These are phyloP conservation scores for Oncorhynchus gorbuscha DNA, from an alignment of 2,113 vertebrate genomes.

Conservation along the genomic window DNA sequence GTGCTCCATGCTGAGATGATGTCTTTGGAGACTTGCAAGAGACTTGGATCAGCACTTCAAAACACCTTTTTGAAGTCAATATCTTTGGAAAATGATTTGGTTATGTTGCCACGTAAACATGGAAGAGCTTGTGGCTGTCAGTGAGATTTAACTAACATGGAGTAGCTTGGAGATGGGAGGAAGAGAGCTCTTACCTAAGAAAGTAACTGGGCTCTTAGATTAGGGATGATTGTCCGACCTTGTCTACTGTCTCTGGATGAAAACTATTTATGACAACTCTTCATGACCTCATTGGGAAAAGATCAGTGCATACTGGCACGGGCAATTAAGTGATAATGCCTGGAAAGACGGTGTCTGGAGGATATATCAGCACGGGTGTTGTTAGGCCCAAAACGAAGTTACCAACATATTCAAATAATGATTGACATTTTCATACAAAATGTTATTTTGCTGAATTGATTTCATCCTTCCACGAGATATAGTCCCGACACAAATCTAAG, in stretches of 20 bases:
- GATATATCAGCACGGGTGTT: no score
- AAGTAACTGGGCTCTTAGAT: slow-evolving; percentile 1
- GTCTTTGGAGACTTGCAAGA: slow-evolving; percentile 19
- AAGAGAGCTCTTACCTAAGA: neutral
- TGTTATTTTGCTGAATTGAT: no score
- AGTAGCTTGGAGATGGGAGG: neutral
- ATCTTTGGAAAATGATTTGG: slow-evolving; percentile 3
- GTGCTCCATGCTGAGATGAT: slow-evolving; percentile 38
- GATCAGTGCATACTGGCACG: slow-evolving; percentile 21
- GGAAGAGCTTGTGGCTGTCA: neutral
- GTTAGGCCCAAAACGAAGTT: no score
- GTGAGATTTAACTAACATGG: neutral
- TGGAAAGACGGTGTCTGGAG: no score
- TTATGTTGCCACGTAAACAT: slow-evolving; percentile 14
- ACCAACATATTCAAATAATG: no score
- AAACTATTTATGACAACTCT: slow-evolving; percentile 8
- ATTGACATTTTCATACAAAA: no score
- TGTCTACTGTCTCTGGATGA: slow-evolving; percentile 14
- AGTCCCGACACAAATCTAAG: no score
- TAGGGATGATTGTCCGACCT: slow-evolving; percentile 35
- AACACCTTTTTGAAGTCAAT: slow-evolving; percentile 37
- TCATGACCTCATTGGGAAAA: slow-evolving; percentile 13
- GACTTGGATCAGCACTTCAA: slow-evolving; percentile 28
- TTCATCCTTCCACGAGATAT: no score
- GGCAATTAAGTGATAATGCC: neutral